Conservation (phyloP, 2,113 vertebrate genomes). For the Ellobius talpinus region DNA sequence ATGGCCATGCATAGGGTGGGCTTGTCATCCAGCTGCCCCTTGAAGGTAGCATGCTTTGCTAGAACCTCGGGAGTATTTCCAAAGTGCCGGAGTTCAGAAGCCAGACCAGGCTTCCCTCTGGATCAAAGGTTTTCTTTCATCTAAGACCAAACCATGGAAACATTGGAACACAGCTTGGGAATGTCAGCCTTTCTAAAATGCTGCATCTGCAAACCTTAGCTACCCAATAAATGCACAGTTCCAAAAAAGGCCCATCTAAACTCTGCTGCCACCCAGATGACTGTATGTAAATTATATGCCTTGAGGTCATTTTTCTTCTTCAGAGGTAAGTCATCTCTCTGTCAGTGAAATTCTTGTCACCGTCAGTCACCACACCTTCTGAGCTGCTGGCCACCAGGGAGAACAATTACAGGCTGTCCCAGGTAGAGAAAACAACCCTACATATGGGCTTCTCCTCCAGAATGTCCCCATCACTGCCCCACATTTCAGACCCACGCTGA, state of each 20-base stretch:
- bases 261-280: background rate
- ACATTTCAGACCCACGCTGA: background rate
- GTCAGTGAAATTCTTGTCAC: background rate
- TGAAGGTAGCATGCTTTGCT: background rate
- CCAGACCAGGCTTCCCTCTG: background rate
- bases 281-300: background rate
- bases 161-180: background rate
- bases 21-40: background rate
- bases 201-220: background rate
- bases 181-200: background rate
- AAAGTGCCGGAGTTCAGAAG: no score
- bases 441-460: background rate
- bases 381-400: background rate
- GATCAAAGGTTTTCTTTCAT: background rate
- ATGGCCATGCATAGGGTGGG: accelerated
- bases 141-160: background rate
- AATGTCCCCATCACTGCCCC: background rate
- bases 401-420: background rate
- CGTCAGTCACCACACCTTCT: background rate
- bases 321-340: background rate
- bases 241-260: background rate
- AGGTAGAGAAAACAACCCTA: background rate
- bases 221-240: background rate
- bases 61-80: background rate
- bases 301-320: background rate